These are phyloP conservation scores for Dynastes tityus DNA, from an alignment of 2,888 invertebrate species.

Conservation along the genomic window DNA sequence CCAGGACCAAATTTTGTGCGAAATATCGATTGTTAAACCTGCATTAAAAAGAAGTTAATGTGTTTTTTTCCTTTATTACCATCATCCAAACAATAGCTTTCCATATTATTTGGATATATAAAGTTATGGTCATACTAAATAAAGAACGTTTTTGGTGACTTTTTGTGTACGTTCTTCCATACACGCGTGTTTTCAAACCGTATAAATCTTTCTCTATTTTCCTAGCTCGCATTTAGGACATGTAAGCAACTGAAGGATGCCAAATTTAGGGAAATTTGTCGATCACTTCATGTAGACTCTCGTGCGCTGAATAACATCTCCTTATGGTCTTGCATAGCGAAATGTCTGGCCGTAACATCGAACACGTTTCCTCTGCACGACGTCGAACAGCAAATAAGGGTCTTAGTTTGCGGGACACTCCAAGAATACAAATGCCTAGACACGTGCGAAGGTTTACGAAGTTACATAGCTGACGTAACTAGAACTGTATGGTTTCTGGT, in stretches of 20 bases:
- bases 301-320: slow-evolving; percentile 69
- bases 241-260: slow-evolving; percentile 81
- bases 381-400: slow-evolving; percentile 78
- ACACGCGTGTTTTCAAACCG: slow-evolving; percentile 3
- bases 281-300: slow-evolving; percentile 67
- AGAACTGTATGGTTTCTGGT: slow-evolving; percentile 90
- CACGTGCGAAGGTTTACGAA: slow-evolving; percentile 82
- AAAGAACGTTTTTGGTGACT: too few relatives aligned
- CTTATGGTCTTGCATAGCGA: slow-evolving; percentile 55
- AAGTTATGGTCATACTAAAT: too few relatives aligned
- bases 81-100: too few relatives aligned
- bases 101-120: too few relatives aligned
- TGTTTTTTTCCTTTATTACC: too few relatives aligned
- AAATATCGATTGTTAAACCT: too few relatives aligned
- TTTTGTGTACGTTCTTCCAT: background rate
- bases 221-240: slow-evolving; percentile 82
- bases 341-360: slow-evolving; percentile 76
- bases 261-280: slow-evolving; percentile 81
- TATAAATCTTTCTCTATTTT: slow-evolving; percentile 43
- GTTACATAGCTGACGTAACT: slow-evolving; percentile 87
- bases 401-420: slow-evolving; percentile 83
- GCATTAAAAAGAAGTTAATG: too few relatives aligned
- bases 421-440: slow-evolving; percentile 95
- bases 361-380: slow-evolving; percentile 81
- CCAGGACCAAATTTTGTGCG: too few relatives aligned